Conservation (phyloP, 2,113 vertebrate species). For the Cacatua alba region DNA sequence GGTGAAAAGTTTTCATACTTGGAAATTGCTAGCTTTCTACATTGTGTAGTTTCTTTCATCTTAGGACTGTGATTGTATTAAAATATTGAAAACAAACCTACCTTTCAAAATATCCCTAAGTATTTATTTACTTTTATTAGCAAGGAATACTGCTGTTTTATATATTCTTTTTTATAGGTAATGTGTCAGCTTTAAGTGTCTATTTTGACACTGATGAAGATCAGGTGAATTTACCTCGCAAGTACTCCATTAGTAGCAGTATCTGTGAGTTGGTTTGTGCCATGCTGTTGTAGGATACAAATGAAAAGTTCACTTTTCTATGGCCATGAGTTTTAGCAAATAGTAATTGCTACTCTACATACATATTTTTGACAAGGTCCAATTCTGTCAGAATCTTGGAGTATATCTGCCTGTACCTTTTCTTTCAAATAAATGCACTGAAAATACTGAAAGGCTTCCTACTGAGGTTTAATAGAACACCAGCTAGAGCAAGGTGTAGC, state of each 20-base stretch:
- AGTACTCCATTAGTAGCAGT: not conserved
- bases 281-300: not conserved
- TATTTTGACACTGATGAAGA: not conserved
- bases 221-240: not conserved
- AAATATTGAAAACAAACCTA: not conserved
- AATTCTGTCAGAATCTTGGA: not conserved
- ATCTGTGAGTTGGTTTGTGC: not conserved
- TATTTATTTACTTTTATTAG: not conserved
- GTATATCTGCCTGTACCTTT: not conserved
- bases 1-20: not conserved
- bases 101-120: not conserved
- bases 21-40: not conserved
- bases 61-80: not conserved
- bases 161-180: not conserved
- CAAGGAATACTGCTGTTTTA: not conserved
- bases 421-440: not conserved
- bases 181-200: not conserved
- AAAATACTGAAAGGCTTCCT: not conserved
- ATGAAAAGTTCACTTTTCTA: not conserved
- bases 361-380: not conserved
- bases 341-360: not conserved
- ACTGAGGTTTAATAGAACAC: not conserved
- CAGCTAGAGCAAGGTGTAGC: not conserved
- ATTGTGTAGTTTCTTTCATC: not conserved
- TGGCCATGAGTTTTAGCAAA: not conserved